Conservation (phyloP, 2,797 vertebrate species). For the Hyperoplus lanceolatus region DNA sequence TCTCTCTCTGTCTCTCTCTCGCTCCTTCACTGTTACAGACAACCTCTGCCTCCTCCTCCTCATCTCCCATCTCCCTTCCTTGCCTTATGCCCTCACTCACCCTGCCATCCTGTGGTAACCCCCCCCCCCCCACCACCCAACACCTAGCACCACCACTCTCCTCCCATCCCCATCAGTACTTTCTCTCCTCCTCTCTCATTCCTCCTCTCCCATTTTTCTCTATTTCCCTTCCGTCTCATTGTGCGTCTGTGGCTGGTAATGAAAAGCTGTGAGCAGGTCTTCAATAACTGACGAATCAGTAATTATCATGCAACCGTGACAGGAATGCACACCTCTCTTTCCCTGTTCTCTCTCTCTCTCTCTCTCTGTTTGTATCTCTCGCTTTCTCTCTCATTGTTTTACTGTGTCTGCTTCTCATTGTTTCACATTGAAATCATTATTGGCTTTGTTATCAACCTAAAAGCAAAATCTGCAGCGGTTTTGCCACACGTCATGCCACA, state of each 20-base stretch:
- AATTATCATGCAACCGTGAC: slow-evolving; percentile 89
- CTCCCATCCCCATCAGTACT: slow-evolving; percentile 55
- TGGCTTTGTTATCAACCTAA: slow-evolving; percentile 31
- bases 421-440: slow-evolving; percentile 58
- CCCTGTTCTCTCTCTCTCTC: slow-evolving; percentile 9
- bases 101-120: slow-evolving; percentile 71
- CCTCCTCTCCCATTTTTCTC: slow-evolving; percentile 12
- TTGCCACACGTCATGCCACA: slow-evolving; percentile 27
- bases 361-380: slow-evolving; percentile 14
- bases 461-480: slow-evolving; percentile 34
- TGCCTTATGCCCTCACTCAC: slow-evolving; percentile 68
- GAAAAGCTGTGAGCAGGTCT: slow-evolving; percentile 88
- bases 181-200: slow-evolving; percentile 33
- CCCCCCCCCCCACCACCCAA: slow-evolving; percentile 48
- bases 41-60: slow-evolving; percentile 64
- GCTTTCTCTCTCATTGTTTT: slow-evolving; percentile 48
- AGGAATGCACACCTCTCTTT: slow-evolving; percentile 82
- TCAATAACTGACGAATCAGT: slow-evolving; percentile 88
- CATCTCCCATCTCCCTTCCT: slow-evolving; percentile 60
- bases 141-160: slow-evolving; percentile 60
- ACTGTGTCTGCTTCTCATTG: slow-evolving; percentile 47
- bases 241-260: slow-evolving; percentile 86
- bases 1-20: slow-evolving; percentile 45
- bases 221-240: slow-evolving; percentile 62
- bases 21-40: slow-evolving; percentile 68